phyloP scores from a whole-genome alignment of 2,888 invertebrate genomes.

The Microctonus hyperodae region DNA sequence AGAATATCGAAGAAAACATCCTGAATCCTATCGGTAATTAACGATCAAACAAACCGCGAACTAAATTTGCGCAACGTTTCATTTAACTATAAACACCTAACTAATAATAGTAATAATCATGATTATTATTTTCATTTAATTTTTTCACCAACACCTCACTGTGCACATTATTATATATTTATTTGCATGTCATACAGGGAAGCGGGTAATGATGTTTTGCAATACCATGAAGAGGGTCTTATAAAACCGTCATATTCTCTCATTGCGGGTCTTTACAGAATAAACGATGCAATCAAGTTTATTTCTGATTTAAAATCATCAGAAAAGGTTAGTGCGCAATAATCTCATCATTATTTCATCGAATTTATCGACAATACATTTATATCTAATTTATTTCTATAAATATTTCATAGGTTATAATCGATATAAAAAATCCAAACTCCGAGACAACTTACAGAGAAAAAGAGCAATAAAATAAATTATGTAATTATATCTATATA shows the following conservation, averaged over 20 bases:
- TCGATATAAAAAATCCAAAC: slow-evolving; percentile 55
- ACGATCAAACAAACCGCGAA: neutral
- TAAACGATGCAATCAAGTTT: slow-evolving; percentile 70
- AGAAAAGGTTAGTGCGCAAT: slow-evolving; percentile 66
- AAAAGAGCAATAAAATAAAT: slow-evolving; percentile 23
- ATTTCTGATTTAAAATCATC: slow-evolving; percentile 68
- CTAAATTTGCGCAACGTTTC: slow-evolving; percentile 5
- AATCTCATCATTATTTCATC: neutral
- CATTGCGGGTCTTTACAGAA: slow-evolving; percentile 66
- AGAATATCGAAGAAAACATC: slow-evolving; percentile 65
- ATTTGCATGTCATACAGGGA: slow-evolving; percentile 52
- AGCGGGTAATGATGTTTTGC: slow-evolving; percentile 68
- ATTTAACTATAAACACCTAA: slow-evolving; percentile 6
- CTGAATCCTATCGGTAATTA: slow-evolving; percentile 66
- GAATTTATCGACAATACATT: neutral
- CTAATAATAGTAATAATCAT: neutral
- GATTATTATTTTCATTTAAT: neutral
- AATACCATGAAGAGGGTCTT: slow-evolving; percentile 70
- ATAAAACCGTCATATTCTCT: slow-evolving; percentile 69
- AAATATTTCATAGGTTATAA: slow-evolving; percentile 49
- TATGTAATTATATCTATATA: slow-evolving; percentile 2
- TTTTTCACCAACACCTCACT: slow-evolving; percentile 26
- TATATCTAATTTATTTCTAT: neutral
- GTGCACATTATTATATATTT: slow-evolving; percentile 23
- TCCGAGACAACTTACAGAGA: slow-evolving; percentile 34